These are phyloP conservation scores for Pimpla rufipes DNA, from an alignment of 2,888 invertebrate genomes.

Conservation along the genomic window DNA sequence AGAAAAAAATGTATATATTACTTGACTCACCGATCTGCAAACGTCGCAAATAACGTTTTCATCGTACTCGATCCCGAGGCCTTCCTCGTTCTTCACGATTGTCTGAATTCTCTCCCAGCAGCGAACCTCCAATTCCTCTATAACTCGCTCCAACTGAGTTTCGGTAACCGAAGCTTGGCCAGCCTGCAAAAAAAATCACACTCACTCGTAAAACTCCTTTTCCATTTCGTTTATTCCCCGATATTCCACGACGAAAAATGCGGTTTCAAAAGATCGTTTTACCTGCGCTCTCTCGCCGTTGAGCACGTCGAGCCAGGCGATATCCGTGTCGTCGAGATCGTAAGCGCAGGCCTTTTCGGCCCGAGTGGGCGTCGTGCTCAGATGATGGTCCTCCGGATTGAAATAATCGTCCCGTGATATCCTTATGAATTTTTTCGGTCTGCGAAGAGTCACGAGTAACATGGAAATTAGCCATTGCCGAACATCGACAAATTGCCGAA, in stretches of 20 bases:
- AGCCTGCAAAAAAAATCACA: conserved; percentile 82
- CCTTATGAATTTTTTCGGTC: conserved; percentile 97
- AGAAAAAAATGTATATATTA: conserved; percentile 15
- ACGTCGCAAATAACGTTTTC: conserved; percentile 99
- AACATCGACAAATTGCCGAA: too few relatives aligned
- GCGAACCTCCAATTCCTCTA: conserved; percentile 96
- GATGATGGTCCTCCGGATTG: conserved; percentile 92
- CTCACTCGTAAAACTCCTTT: not conserved
- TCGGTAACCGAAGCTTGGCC: conserved; percentile 92
- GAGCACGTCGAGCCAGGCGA: conserved; percentile 94
- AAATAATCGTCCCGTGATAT: conserved; percentile 96
- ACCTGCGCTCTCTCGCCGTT: conserved; percentile 94
- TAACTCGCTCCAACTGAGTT: conserved; percentile 95
- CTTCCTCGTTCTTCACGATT: conserved; percentile 96
- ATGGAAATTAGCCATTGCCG: conserved; percentile 3
- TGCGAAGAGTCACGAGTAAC: conserved; percentile 81
- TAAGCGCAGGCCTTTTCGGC: conserved; percentile 98
- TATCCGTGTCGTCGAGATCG: conserved; percentile 97
- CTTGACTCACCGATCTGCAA: conserved; percentile 92
- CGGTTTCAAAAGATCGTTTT: conserved; percentile 51
- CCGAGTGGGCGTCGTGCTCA: conserved; percentile 94
- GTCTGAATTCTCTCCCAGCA: conserved; percentile 98
- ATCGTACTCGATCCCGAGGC: conserved; percentile 98
- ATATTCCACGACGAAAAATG: not conserved
- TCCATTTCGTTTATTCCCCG: not conserved